A percentile compares a stretch with the other conserved stretches of the same genome.
phyloP scores from a whole-genome alignment of 2,888 invertebrate genomes.

The Hemicrepidius hirtus region DNA sequence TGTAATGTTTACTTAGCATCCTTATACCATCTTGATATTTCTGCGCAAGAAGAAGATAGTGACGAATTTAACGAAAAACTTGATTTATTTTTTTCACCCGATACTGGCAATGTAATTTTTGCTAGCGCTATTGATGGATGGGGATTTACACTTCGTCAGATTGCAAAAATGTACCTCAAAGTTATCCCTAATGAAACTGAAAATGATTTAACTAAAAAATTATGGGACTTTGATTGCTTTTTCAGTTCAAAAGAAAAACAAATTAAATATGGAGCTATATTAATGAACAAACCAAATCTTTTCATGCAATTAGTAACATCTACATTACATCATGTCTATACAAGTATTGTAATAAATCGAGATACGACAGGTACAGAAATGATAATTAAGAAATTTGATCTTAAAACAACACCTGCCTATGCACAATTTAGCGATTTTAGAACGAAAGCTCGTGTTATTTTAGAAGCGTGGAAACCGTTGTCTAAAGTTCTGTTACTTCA shows the following conservation, averaged over 20 bases:
- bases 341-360: conserved; percentile 84
- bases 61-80: conserved; percentile 77
- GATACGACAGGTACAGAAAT: conserved; percentile 83
- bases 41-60: conserved; percentile 77
- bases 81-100: conserved; percentile 95
- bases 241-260: conserved; percentile 89
- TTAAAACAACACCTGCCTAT: conserved; percentile 75
- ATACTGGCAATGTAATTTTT: conserved; percentile 96
- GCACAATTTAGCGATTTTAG: conserved; percentile 81
- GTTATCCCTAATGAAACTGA: conserved; percentile 77
- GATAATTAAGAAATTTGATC: conserved; percentile 84
- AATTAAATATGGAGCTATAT: conserved; percentile 91
- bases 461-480: conserved; percentile 93
- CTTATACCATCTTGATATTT: conserved; percentile 34
- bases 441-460: conserved; percentile 86
- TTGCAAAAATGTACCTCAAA: conserved; percentile 66
- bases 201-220: conserved; percentile 82
- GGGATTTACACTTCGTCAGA: conserved; percentile 79
- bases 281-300: conserved; percentile 92
- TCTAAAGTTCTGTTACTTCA: conserved; percentile 87
- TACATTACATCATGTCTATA: conserved; percentile 93
- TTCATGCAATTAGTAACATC: conserved; percentile 95
- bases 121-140: conserved; percentile 97
- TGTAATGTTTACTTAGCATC: conserved; percentile 92
- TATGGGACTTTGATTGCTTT: conserved; percentile 95